Evolutionary conservation across 2,797 vertebrate species (phyloP).

Genomic region (Melanotaenia trifasciata): DNA sequence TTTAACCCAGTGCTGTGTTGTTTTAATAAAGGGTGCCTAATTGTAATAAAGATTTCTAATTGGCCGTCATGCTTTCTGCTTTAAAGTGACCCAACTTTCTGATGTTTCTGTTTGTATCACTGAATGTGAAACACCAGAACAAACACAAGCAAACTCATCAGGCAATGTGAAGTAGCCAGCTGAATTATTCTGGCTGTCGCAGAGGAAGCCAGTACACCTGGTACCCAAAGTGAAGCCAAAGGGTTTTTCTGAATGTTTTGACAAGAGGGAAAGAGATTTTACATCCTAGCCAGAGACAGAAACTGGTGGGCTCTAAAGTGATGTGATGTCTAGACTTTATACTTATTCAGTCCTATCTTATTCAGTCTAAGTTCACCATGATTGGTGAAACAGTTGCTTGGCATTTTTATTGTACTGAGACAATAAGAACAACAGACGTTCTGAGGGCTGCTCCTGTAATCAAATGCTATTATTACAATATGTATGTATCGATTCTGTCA

Average conservation of each 20-base stretch:
- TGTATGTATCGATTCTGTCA: conserved; percentile 40
- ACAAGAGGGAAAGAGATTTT: too few species aligned
- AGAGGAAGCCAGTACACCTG: not conserved
- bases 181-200: too few species aligned
- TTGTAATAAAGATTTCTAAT: too few species aligned
- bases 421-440: conserved; percentile 31
- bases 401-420: conserved; percentile 21
- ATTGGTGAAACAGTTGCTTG: conserved; percentile 23
- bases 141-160: too few species aligned
- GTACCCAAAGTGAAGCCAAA: not conserved
- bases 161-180: too few species aligned
- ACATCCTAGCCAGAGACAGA: not conserved
- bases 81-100: too few species aligned
- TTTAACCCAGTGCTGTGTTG: too few species aligned
- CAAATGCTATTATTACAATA: conserved; percentile 28
- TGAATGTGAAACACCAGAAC: too few species aligned
- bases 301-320: conserved; percentile 2
- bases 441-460: conserved; percentile 16
- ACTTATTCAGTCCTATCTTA: too few species aligned
- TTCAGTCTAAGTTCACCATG: conserved; percentile 12
- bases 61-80: too few species aligned
- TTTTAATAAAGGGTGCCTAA: too few species aligned
- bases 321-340: conserved; percentile 3
- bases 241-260: not conserved
- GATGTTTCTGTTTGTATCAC: too few species aligned